Conservation (phyloP, 1,140 invertebrate genomes). For the Myzus persicae region DNA sequence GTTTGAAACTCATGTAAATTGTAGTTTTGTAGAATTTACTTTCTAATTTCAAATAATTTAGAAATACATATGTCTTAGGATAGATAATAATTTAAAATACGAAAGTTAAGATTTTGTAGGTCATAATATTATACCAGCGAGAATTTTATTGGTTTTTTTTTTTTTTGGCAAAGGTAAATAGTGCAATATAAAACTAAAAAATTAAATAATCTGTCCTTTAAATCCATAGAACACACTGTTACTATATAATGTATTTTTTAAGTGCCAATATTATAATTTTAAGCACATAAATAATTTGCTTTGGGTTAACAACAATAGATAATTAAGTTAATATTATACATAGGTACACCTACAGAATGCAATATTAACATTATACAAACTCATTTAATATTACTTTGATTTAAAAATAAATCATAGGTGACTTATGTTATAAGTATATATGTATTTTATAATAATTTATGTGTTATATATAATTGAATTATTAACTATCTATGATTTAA, state of each 20-base stretch:
- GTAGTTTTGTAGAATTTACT: not conserved
- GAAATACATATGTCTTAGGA: not conserved
- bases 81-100: not conserved
- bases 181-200: not conserved
- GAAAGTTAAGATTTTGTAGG: not conserved
- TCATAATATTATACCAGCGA: not conserved
- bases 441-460: not conserved
- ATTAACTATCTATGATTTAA: too few relatives aligned
- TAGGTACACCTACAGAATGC: too few relatives aligned
- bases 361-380: too few relatives aligned
- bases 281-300: not conserved
- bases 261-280: not conserved
- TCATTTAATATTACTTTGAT: too few relatives aligned
- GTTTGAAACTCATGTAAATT: not conserved
- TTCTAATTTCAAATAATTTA: not conserved
- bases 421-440: too few relatives aligned
- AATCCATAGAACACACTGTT: not conserved
- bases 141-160: not conserved
- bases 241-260: not conserved
- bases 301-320: too few relatives aligned
- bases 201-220: not conserved
- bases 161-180: not conserved
- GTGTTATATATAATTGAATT: too few relatives aligned
- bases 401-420: too few relatives aligned
- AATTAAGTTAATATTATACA: too few relatives aligned